Conservation (phyloP, 2,113 vertebrate genomes). For the Labeo rohita region DNA sequence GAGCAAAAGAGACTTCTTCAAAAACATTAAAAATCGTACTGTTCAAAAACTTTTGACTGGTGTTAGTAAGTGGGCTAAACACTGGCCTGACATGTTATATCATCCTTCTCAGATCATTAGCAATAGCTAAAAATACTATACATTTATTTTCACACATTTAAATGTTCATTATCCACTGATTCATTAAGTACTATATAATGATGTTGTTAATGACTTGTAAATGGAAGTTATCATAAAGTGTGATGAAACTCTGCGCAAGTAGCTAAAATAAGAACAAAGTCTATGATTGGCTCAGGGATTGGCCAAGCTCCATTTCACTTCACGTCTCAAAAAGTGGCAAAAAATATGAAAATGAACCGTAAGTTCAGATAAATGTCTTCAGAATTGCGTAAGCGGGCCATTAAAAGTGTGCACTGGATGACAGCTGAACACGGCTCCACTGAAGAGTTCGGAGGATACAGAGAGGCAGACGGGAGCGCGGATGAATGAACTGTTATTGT, state of each 20-base stretch:
- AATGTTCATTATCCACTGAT: conserved; percentile 9
- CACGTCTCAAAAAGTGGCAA: background rate
- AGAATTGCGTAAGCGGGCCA: conserved; percentile 3
- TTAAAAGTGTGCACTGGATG: background rate
- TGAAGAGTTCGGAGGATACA: background rate
- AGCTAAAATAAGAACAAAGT: conserved; percentile 13
- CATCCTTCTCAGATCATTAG: background rate
- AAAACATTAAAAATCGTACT: no score
- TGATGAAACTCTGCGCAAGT: background rate
- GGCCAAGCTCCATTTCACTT: conserved; percentile 5
- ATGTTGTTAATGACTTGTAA: conserved; percentile 14
- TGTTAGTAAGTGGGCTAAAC: background rate
- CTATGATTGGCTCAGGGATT: conserved; percentile 12
- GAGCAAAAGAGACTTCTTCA: no score
- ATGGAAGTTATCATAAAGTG: conserved; percentile 4
- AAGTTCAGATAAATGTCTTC: conserved; percentile 16
- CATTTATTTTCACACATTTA: conserved; percentile 16
- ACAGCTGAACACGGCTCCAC: background rate
- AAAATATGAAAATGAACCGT: conserved; percentile 1
- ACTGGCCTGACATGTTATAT: background rate
- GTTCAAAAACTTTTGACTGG: no score
- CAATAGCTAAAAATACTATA: background rate
- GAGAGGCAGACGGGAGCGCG: background rate
- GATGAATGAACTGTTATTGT: conserved; percentile 39
- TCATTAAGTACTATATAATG: conserved; percentile 13